phyloP scores from a whole-genome alignment of 2,797 vertebrate genomes.

The Eutrigla gurnardus region DNA sequence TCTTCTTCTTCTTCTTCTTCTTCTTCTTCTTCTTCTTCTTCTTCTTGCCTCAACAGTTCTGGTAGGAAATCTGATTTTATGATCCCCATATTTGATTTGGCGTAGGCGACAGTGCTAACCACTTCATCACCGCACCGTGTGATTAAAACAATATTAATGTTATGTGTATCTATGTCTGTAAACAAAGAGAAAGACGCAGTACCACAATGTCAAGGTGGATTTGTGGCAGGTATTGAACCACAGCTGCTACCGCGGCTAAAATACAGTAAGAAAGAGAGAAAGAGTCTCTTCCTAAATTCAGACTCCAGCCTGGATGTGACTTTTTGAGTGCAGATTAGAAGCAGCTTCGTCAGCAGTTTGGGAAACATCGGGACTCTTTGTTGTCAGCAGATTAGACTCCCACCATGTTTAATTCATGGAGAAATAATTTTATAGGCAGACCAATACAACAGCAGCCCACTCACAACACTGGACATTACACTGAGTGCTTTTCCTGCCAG shows the following conservation, averaged over 20 bases:
- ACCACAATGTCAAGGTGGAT: background rate
- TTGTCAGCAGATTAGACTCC: conserved; percentile 32
- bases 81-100: too few relatives aligned
- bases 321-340: conserved; percentile 1
- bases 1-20: too few relatives aligned
- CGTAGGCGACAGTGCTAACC: too few relatives aligned
- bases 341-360: conserved; percentile 32
- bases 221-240: background rate
- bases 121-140: too few relatives aligned
- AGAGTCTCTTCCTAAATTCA: background rate
- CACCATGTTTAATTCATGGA: conserved; percentile 54
- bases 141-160: too few relatives aligned
- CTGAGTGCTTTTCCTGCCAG: conserved; percentile 49
- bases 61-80: too few relatives aligned
- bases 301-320: background rate
- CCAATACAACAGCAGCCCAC: conserved; percentile 31
- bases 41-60: too few relatives aligned
- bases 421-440: conserved; percentile 41
- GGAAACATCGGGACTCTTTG: conserved; percentile 38
- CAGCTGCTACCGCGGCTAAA: too few relatives aligned
- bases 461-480: conserved; percentile 50
- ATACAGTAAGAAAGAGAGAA: background rate
- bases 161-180: background rate
- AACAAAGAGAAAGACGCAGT: background rate
- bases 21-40: too few relatives aligned